phyloP scores from a whole-genome alignment of 2,797 vertebrate species.

The Poeciliopsis paucimaculata region DNA sequence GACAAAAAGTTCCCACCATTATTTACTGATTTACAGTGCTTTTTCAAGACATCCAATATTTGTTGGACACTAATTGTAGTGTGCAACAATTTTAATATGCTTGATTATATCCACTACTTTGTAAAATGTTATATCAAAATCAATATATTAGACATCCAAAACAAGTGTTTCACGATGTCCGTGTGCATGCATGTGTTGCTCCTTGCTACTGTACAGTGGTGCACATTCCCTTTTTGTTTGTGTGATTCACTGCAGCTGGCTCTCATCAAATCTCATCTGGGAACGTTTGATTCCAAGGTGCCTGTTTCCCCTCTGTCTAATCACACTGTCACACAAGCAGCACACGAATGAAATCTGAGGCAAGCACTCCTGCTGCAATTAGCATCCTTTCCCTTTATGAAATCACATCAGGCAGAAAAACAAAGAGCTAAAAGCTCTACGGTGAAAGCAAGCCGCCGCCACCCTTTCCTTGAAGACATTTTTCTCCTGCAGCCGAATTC shows the following conservation, averaged over 20 bases:
- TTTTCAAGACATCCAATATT: neutral
- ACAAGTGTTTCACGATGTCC: constrained; percentile 40
- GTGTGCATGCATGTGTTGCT: constrained; percentile 30
- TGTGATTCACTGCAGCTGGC: constrained; percentile 77
- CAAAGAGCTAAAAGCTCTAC: constrained; percentile 35
- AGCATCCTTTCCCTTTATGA: constrained; percentile 74
- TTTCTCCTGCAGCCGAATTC: constrained; percentile 45
- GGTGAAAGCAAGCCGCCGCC: constrained; percentile 39
- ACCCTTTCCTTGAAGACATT: constrained; percentile 36
- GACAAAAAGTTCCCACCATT: neutral
- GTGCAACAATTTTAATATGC: constrained; percentile 17
- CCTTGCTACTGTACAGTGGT: constrained; percentile 66
- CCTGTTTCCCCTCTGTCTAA: constrained; percentile 77
- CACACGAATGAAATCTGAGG: constrained; percentile 73
- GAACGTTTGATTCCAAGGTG: constrained; percentile 81
- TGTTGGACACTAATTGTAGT: constrained; percentile 1
- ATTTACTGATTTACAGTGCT: neutral
- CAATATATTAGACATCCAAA: constrained; percentile 61
- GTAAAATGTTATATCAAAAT: constrained; percentile 70
- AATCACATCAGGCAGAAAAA: constrained; percentile 70
- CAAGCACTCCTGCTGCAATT: constrained; percentile 71
- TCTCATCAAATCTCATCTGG: constrained; percentile 82
- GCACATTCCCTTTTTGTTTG: constrained; percentile 53
- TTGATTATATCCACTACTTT: constrained; percentile 54
- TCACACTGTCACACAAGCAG: constrained; percentile 78